A percentile compares a stretch with the other conserved stretches of the same genome.
Evolutionary conservation across 2,113 vertebrate species (phyloP).

Genomic region (Cepphus grylle): DNA sequence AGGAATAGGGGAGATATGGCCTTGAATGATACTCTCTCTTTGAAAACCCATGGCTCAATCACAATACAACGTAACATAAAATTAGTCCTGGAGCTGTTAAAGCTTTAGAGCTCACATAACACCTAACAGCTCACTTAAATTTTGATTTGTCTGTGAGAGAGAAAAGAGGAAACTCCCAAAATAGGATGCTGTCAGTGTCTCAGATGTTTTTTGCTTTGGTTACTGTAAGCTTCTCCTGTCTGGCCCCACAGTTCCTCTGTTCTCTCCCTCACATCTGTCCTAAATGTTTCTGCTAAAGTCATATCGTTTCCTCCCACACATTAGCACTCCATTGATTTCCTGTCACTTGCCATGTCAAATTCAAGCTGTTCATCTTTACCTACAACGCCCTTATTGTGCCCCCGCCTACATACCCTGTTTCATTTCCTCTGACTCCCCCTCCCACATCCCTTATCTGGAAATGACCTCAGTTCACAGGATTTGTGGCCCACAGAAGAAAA

Average conservation of each 20-base stretch:
- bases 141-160: not conserved
- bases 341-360: constrained; percentile 37
- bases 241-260: not conserved
- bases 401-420: not conserved
- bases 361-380: constrained; percentile 44
- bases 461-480: not conserved
- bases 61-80: not conserved
- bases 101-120: not conserved
- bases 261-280: constrained; percentile 30
- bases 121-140: not conserved
- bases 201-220: not conserved
- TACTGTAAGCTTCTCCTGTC: not conserved
- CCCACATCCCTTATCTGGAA: constrained; percentile 17
- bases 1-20: not conserved
- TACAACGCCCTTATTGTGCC: not conserved
- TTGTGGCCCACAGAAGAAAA: not conserved
- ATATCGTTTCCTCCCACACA: not conserved
- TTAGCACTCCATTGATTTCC: constrained; percentile 39
- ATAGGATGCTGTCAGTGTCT: not conserved
- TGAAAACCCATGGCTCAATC: not conserved
- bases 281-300: constrained; percentile 31
- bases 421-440: constrained; percentile 25
- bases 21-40: not conserved
- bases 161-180: not conserved
- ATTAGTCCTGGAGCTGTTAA: not conserved